Base-by-base conservation (phyloP, 2,113 vertebrate species). In the Psammodynastes pulverulentus region DNA sequence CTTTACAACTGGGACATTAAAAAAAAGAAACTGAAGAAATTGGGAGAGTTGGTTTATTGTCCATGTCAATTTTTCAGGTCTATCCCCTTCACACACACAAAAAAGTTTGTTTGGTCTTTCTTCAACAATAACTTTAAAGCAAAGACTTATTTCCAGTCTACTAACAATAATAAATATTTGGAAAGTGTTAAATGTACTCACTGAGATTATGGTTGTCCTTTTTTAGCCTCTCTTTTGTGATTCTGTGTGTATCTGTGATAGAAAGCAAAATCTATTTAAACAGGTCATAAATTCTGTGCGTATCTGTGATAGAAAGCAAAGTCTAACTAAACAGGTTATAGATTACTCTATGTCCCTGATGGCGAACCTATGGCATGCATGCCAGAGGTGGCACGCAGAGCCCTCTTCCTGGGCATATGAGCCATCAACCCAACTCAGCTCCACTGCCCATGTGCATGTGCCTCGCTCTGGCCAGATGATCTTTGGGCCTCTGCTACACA, bases 131-230 rank as follows among this genome's bases (percentile, higher is more conserved):
- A 43, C 72, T 79, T 7, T 79, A 79, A 79, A 79, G 34, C 2
- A 79, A 72, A 39, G 17, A 79, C 7, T 43, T 79, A n/a, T 43
- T 79, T 79, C 72, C 34, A 79, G 15, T 43, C 72, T 79, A 39
- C 34, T 79, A 79, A 58, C 10, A 93, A 6, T 1, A 8, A 54
- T 54, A 89, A 91, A 93, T 52, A 29, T 93, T 89, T 91, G 62
- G 6, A 26, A 94, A 94, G 92, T 79, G 53, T 84, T 95, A 94
- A 17, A 51, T 90, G 94, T 97, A 98, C 98, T 98, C 94, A 99
- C 99, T 99, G 96, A 99, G 98, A 94, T 99, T 99, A 94, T 99
- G 99, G 96, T 99, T 99, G 97, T 99, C 98, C 96, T 99, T 99
- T 96, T 99, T 99, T 97, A 99, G 98, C 92, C 99, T 98, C 95